Evolutionary conservation across 2,888 invertebrate species (phyloP).

Genomic region (Drosophila affinis): DNA sequence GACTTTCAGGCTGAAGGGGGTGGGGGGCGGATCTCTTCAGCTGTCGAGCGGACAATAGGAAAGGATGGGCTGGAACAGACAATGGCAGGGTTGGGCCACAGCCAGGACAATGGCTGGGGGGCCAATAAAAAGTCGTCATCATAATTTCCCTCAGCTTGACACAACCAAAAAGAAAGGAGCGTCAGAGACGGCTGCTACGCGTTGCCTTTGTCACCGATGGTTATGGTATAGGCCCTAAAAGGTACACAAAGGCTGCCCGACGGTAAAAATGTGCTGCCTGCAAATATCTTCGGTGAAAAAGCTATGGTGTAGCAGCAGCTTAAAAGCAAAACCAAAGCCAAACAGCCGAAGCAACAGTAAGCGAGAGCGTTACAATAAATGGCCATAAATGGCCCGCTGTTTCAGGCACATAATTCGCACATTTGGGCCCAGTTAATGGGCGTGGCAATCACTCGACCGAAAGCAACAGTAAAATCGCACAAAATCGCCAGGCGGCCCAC

Average conservation of each 20-base stretch:
- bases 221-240: not conserved
- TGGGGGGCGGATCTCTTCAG: constrained; percentile 49
- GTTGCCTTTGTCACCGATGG: not conserved
- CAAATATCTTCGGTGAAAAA: not conserved
- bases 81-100: no score
- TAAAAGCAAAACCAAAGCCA: constrained; percentile 6
- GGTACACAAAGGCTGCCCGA: not conserved
- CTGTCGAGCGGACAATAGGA: constrained; percentile 49
- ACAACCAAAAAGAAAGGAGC: constrained; percentile 5
- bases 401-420: constrained; percentile 74
- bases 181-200: not conserved
- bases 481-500: constrained; percentile 4
- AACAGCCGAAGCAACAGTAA: constrained; percentile 14
- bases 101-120: constrained; percentile 51
- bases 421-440: constrained; percentile 69
- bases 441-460: constrained; percentile 50
- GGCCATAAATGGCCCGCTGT: constrained; percentile 66
- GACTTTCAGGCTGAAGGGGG: constrained; percentile 9
- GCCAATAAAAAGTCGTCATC: constrained; percentile 74
- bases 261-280: not conserved
- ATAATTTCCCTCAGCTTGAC: constrained; percentile 65
- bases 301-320: no score
- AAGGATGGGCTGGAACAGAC: constrained; percentile 38
- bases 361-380: constrained; percentile 40
- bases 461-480: constrained; percentile 14